These are phyloP conservation scores for Sphinx pinastri DNA, from an alignment of 2,888 invertebrate genomes.

Conservation along the genomic window DNA sequence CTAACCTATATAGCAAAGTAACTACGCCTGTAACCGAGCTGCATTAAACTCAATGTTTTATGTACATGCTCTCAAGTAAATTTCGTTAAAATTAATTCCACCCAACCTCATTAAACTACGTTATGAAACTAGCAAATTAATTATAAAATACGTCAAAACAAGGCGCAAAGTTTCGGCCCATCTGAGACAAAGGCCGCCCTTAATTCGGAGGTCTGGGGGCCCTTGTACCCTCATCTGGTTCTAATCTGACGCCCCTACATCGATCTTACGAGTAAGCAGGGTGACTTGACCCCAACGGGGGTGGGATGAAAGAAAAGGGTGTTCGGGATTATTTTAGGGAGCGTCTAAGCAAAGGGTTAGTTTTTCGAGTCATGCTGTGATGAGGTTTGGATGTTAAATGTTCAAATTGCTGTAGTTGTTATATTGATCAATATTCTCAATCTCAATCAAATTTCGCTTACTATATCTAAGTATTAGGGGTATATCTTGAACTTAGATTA, in stretches of 20 bases:
- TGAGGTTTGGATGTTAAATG: constrained; percentile 30
- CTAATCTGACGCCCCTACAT: constrained; percentile 78
- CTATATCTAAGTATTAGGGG: too few relatives aligned
- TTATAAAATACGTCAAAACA: constrained; percentile 83
- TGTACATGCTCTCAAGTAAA: constrained; percentile 37
- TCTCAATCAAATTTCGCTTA: too few relatives aligned
- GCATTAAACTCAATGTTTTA: constrained; percentile 13
- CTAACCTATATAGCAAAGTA: background rate
- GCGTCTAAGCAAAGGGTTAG: constrained; percentile 67
- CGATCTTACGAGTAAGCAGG: constrained; percentile 77
- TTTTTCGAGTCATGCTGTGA: constrained; percentile 62
- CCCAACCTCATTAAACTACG: constrained; percentile 74
- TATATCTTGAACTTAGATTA: too few relatives aligned
- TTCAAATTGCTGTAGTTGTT: constrained; percentile 1
- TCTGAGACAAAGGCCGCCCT: constrained; percentile 77
- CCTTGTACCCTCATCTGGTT: constrained; percentile 78
- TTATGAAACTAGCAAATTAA: constrained; percentile 82
- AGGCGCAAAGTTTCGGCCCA: constrained; percentile 74
- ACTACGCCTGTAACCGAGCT: background rate
- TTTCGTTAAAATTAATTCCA: constrained; percentile 67
- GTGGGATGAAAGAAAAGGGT: constrained; percentile 79
- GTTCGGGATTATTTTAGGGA: constrained; percentile 62
- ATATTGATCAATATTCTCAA: too few relatives aligned
- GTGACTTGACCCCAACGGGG: constrained; percentile 76
- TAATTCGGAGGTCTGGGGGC: constrained; percentile 58